These are phyloP conservation scores for Marcusenius ussheri DNA, from an alignment of 2,113 vertebrate genomes.

Conservation along the genomic window DNA sequence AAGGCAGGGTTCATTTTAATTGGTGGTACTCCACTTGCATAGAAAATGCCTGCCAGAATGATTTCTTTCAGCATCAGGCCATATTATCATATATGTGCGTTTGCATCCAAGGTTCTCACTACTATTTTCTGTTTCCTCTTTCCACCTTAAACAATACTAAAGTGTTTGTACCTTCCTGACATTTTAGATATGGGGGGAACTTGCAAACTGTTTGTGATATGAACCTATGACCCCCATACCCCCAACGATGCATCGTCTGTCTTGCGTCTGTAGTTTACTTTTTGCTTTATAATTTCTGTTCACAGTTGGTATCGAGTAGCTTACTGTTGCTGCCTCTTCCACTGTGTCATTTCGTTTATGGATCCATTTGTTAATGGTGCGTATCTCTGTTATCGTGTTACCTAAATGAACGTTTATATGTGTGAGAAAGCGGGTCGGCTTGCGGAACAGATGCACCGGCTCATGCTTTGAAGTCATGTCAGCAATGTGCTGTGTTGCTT, in stretches of 20 bases:
- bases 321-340: neutral
- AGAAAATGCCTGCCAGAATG: neutral
- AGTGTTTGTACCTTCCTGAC: neutral
- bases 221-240: neutral
- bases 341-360: neutral
- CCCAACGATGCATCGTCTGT: neutral
- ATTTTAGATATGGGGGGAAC: neutral
- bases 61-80: neutral
- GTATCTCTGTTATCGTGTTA: neutral
- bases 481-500: neutral
- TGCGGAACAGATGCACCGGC: neutral
- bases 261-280: neutral
- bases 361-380: neutral
- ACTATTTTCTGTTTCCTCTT: neutral
- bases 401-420: neutral
- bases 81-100: neutral
- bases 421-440: neutral
- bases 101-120: neutral
- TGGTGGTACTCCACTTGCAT: neutral
- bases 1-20: neutral
- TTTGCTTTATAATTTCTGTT: neutral
- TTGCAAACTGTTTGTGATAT: neutral
- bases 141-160: neutral
- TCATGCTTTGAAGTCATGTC: neutral
- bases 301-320: neutral